These are phyloP conservation scores for Drosophila pseudotakahashii DNA, from an alignment of 2,888 invertebrate species.

Conservation along the genomic window DNA sequence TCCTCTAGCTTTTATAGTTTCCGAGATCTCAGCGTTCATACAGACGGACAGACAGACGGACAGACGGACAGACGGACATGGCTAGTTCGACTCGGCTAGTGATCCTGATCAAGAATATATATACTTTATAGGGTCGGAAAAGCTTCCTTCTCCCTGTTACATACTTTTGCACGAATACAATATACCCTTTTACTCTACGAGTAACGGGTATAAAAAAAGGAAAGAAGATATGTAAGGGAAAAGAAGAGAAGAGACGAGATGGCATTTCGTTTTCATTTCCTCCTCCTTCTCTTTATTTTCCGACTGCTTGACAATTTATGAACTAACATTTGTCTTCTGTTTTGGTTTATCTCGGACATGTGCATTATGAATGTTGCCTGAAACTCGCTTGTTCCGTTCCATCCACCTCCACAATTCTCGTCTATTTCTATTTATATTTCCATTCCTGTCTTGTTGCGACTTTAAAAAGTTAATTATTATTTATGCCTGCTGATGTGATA, in stretches of 20 bases:
- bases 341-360: slow-evolving; percentile 41
- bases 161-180: too few species aligned
- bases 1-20: too few species aligned
- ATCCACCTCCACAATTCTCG: neutral
- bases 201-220: too few species aligned
- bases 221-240: neutral
- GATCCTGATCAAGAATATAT: too few species aligned
- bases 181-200: too few species aligned
- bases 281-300: slow-evolving; percentile 18
- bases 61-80: too few species aligned
- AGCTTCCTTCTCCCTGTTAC: too few species aligned
- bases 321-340: slow-evolving; percentile 60
- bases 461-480: slow-evolving; percentile 37
- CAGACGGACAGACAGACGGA: too few species aligned
- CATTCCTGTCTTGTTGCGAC: slow-evolving; percentile 8
- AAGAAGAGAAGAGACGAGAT: slow-evolving; percentile 5
- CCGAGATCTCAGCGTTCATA: too few species aligned
- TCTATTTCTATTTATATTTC: neutral
- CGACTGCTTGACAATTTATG: slow-evolving; percentile 60
- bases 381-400: neutral
- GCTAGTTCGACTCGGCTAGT: too few species aligned
- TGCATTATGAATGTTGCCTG: slow-evolving; percentile 44
- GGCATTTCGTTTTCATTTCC: slow-evolving; percentile 41
- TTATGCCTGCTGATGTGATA: slow-evolving; percentile 16
- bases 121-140: too few species aligned